phyloP scores from a whole-genome alignment of 2,888 invertebrate genomes.

The Cephus pygmeus region DNA sequence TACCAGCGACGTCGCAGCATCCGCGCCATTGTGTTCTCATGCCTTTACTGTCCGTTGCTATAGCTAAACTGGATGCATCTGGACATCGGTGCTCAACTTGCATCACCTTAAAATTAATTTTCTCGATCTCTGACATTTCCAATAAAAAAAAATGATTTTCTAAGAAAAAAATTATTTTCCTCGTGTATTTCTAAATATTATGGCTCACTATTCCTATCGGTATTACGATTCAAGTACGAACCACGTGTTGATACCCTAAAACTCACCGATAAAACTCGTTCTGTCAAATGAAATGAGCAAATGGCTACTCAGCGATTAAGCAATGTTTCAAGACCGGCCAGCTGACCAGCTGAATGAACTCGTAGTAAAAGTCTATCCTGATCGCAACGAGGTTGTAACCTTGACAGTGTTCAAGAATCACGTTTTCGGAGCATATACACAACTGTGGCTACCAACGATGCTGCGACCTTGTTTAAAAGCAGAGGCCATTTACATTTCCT shows the following conservation, averaged over 20 bases:
- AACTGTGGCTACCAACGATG: background rate
- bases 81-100: constrained; percentile 44
- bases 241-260: background rate
- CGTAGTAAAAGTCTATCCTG: background rate
- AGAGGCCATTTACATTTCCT: background rate
- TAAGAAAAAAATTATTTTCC: background rate
- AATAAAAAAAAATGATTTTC: background rate
- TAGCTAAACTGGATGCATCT: constrained; percentile 32
- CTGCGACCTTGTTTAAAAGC: background rate
- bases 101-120: constrained; percentile 1
- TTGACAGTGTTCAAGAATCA: background rate
- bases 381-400: background rate
- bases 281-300: background rate
- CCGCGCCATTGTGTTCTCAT: constrained; percentile 48
- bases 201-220: background rate
- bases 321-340: background rate
- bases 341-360: background rate
- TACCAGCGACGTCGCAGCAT: constrained; percentile 41
- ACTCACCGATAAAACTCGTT: background rate
- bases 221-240: background rate
- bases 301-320: background rate
- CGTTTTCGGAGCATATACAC: background rate
- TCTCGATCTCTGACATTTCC: background rate
- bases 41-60: constrained; percentile 32
- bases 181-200: background rate